Base-by-base conservation (phyloP, 2,113 vertebrate genomes). In the Colistium nudipinnis region DNA sequence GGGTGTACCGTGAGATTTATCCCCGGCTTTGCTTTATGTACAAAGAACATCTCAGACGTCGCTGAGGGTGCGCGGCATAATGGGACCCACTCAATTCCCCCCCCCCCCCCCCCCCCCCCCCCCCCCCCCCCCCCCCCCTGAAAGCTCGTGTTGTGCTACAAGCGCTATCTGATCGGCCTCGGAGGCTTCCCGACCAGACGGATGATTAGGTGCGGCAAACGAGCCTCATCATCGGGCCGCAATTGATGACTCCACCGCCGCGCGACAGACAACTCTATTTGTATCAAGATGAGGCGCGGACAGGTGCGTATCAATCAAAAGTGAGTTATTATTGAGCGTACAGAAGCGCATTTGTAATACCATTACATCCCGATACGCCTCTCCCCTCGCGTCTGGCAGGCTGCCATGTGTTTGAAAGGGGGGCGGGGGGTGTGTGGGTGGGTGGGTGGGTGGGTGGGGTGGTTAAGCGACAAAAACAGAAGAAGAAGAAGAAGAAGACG, bases 241-340 rank as follows among this genome's bases (percentile, higher is more conserved):
- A 96, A 96, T 94, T 97, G 96, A 99, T 98, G 96, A 98, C 95
- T 98, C 96, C 96, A n/a, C 95, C 95, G 94, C 93, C 91, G 91
- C 91, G 94, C 96, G 96, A 98, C 96, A 95, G 96, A 95, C 95
- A 95, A 95, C 94, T 96, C 95, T 94, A 95, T 97, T 96, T 96
- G 95, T 95, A 95, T 94, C 93, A 93, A 71, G 95, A 98, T 96
- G 95, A 95, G 94, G 94, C 92, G 94, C 93, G 93, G 93, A 94
- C 90, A 93, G 94, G 91, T 93, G 56, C 91, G 91, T 95, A 97
- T 96, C 95, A 95, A 96, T 99, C 96, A 96, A 95, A 96, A 96
- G 92, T 92, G 94, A 96, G 95, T 95, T 96, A 96, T 98, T 95
- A 97, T 95, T 95, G 94, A 96, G 95, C 93, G 95, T 96, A 95